Evolutionary conservation across 2,888 invertebrate genomes (phyloP).

Genomic region (Dorcus hopei): DNA sequence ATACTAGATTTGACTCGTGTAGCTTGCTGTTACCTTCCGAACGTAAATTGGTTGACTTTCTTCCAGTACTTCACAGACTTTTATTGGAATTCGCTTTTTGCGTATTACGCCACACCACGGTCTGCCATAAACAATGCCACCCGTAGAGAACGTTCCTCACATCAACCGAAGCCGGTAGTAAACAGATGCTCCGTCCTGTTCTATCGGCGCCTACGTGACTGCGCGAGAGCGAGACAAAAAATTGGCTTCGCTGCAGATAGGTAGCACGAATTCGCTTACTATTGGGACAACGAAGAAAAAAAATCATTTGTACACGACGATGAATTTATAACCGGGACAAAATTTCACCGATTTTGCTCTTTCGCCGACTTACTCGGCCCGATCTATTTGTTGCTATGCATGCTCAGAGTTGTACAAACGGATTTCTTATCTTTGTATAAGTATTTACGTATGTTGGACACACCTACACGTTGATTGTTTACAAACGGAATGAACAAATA

Average conservation of each 20-base stretch:
- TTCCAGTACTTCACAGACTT: constrained; percentile 12
- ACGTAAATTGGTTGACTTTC: neutral
- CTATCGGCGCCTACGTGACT: neutral
- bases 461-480: too few species aligned
- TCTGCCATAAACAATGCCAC: constrained; percentile 41
- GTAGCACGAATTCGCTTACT: neutral
- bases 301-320: too few species aligned
- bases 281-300: too few species aligned
- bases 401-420: too few species aligned
- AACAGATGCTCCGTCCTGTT: neutral
- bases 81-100: constrained; percentile 35
- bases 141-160: constrained; percentile 23
- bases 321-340: too few species aligned
- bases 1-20: too few species aligned
- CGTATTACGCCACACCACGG: constrained; percentile 39
- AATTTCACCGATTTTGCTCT: too few species aligned
- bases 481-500: too few species aligned
- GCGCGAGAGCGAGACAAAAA: constrained; percentile 1
- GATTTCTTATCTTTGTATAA: too few species aligned
- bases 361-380: too few species aligned
- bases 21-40: neutral
- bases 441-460: too few species aligned
- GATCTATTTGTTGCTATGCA: too few species aligned
- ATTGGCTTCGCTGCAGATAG: neutral
- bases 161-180: constrained; percentile 18